A percentile compares a stretch with the other conserved stretches of the same genome.
phyloP scores from a whole-genome alignment of 1,140 invertebrate species.

The Pseudomyrmex concolor region DNA sequence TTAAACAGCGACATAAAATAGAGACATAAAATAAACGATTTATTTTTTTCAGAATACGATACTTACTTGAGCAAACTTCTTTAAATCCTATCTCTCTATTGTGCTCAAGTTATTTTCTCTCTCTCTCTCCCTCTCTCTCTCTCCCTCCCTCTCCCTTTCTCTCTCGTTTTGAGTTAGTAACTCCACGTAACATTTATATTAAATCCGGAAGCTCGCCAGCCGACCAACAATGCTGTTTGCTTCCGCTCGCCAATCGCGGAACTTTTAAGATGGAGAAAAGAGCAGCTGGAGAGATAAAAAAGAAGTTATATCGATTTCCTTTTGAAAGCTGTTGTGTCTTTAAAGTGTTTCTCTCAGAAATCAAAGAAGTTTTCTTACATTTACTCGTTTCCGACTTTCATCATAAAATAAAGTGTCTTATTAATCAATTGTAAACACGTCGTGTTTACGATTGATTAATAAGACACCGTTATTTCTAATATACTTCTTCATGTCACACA shows the following conservation, averaged over 20 bases:
- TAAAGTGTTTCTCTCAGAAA: slow-evolving; percentile 42
- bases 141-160: too few relatives aligned
- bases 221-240: slow-evolving; percentile 79
- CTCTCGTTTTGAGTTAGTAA: slow-evolving; percentile 49
- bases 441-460: too few relatives aligned
- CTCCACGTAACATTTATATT: slow-evolving; percentile 68
- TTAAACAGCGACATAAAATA: background rate
- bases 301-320: slow-evolving; percentile 58
- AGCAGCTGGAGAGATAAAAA: slow-evolving; percentile 58
- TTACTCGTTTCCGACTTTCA: slow-evolving; percentile 36
- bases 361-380: slow-evolving; percentile 47
- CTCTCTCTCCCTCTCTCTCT: too few relatives aligned
- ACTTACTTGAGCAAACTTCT: slow-evolving; percentile 29
- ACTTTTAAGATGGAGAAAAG: slow-evolving; percentile 56
- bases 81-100: slow-evolving; percentile 25
- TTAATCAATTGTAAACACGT: slow-evolving; percentile 44
- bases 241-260: slow-evolving; percentile 62
- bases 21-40: background rate
- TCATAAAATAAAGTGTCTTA: slow-evolving; percentile 11
- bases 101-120: slow-evolving; percentile 32
- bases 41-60: slow-evolving; percentile 9
- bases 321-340: slow-evolving; percentile 53
- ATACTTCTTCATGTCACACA: too few relatives aligned
- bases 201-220: slow-evolving; percentile 69
- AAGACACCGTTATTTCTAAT: background rate